Base-by-base conservation (phyloP, 1,140 invertebrate species). In the Apis cerana region DNA sequence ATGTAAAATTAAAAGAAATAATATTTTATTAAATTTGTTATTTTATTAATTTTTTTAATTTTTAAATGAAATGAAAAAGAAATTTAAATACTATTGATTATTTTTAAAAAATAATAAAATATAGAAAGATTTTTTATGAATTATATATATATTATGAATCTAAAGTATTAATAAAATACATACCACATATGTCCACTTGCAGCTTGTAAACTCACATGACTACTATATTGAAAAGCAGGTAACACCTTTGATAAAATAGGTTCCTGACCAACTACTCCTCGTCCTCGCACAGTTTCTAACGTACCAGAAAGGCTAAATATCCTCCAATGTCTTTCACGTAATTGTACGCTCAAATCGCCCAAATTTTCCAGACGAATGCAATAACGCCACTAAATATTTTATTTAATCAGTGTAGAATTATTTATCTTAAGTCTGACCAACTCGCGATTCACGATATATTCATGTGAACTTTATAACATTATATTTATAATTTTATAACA, bases 161-260 rank as follows among this genome's bases (percentile, higher is more conserved):
- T 43, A 7, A 48, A 43, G 8, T 65, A n/a, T 11, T 59, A 56
- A 50, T 27, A 9, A 19, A 33, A 52, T 75, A 84, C 94, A 93
- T 94, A 98, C 99, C 98, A 99, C 98, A 99, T 99, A 91, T 99
- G 98, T 56, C 99, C 99, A 94, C 98, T 98, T n/a, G 98, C 98
- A 69, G 98, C 98, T 94, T 99, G 98, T 75, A 99, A 95, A 88
- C 97, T 98, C 52, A 99, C 98, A 94, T 99, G 98, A 93, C 98
- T 98, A 91, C 97, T 98, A 92, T 99, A 99, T 94, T 99, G 99
- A 95, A 99, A 99, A 87, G 98, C 98, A 71, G 98, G 98, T 85
- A 97, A 95, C 62, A 96, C 95, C 87, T 97, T 96, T 13, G 97
- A 98, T 61, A 99, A 95, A 72, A 98, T 96, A 67, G 98, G 98